Percentiles rank a stretch among this genome's conserved stretches.
phyloP scores from a whole-genome alignment of 2,888 invertebrate species.

The Uloborus plumipes region DNA sequence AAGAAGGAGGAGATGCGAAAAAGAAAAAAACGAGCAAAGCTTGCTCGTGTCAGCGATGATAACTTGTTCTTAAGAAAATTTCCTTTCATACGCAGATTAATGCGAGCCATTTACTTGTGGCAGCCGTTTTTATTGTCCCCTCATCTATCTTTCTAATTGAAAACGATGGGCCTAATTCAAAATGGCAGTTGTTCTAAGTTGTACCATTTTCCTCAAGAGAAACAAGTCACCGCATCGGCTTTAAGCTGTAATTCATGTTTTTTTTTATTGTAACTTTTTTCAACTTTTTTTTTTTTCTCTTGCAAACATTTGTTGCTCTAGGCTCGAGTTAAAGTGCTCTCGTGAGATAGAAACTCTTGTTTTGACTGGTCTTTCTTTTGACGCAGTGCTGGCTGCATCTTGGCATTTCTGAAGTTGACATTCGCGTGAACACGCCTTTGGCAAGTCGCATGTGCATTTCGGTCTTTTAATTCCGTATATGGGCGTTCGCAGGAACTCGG shows the following conservation, averaged over 20 bases:
- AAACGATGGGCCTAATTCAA: conserved; percentile 30
- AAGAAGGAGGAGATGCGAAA: background rate
- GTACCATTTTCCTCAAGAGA: background rate
- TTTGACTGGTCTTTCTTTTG: conserved; percentile 18
- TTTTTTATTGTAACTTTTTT: conserved; percentile 19
- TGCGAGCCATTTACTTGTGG: conserved; percentile 19
- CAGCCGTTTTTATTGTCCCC: conserved; percentile 45
- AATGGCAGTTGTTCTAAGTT: conserved; percentile 19
- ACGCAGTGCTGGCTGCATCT: background rate
- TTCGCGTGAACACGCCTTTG: conserved; percentile 21
- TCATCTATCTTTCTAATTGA: conserved; percentile 59
- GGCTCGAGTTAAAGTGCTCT: conserved; percentile 17
- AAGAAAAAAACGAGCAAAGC: background rate
- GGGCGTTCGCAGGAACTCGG: too few species aligned
- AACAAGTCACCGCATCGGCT: background rate
- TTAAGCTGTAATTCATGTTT: conserved; percentile 28
- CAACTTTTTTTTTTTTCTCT: background rate
- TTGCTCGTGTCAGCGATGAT: conserved; percentile 48
- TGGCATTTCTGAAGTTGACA: conserved; percentile 11
- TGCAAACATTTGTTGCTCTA: background rate
- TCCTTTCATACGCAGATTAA: conserved; percentile 49
- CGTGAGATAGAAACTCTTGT: conserved; percentile 18
- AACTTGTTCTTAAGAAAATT: conserved; percentile 22
- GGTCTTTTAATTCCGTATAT: background rate
- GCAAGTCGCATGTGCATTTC: background rate